Conservation (phyloP, 1,140 invertebrate genomes). For the Panulirus ornatus region DNA sequence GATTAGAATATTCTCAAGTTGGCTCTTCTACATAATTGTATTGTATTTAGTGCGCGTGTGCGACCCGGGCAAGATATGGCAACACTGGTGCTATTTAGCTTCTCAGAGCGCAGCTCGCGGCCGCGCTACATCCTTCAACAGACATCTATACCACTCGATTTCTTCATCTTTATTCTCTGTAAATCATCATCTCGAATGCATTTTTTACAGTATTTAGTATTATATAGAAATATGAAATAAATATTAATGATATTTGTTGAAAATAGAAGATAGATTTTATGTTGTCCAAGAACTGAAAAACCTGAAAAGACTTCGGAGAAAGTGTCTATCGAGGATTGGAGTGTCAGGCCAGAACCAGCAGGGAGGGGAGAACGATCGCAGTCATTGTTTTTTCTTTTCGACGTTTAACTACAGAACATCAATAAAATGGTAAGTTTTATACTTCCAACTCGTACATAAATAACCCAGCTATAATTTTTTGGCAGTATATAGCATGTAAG, state of each 20-base stretch:
- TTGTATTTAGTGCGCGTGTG: not conserved
- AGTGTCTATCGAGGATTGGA: not conserved
- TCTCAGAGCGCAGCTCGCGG: constrained; percentile 21
- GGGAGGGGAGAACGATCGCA: not conserved
- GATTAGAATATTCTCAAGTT: too few relatives aligned
- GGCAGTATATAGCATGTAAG: not conserved
- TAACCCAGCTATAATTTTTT: not conserved
- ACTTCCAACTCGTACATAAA: too few relatives aligned
- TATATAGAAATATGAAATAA: too few relatives aligned
- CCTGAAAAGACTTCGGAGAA: not conserved
- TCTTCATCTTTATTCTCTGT: not conserved
- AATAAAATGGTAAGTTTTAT: constrained; percentile 8
- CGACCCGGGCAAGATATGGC: not conserved
- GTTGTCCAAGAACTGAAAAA: not conserved
- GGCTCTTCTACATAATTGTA: not conserved
- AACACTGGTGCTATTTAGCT: constrained; percentile 19
- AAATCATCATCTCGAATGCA: not conserved
- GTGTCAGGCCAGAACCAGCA: constrained; percentile 21
- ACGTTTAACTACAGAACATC: not conserved
- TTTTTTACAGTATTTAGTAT: not conserved
- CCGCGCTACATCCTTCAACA: not conserved
- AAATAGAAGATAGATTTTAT: not conserved
- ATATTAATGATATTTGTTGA: not conserved
- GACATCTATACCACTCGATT: not conserved
- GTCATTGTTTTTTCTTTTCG: constrained; percentile 40